phyloP scores from a whole-genome alignment of 2,888 invertebrate genomes.

The Tetramorium bicarinatum region DNA sequence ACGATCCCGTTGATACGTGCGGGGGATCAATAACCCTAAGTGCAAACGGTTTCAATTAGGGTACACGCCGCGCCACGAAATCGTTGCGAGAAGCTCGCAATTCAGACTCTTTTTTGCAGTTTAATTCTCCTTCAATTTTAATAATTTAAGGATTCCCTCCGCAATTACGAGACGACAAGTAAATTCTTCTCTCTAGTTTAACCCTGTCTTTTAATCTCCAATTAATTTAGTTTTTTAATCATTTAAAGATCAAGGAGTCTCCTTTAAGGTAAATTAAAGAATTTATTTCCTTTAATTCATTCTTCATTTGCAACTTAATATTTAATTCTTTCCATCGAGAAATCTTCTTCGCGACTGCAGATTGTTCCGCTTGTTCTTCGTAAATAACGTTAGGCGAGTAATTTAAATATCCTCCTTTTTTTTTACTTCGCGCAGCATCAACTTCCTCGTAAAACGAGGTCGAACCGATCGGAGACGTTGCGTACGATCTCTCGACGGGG shows the following conservation, averaged over 20 bases:
- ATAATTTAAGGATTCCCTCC: background rate
- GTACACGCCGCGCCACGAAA: background rate
- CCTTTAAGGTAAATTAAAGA: background rate
- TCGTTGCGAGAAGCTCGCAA: background rate
- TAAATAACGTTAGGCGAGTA: background rate
- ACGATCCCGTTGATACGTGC: conserved; percentile 58
- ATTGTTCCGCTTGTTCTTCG: background rate
- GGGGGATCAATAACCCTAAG: conserved; percentile 54
- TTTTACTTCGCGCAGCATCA: conserved; percentile 13
- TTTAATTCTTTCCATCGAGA: background rate
- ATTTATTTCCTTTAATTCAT: background rate
- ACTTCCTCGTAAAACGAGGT: conserved; percentile 8
- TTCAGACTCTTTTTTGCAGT: background rate
- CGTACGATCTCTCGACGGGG: conserved; percentile 20
- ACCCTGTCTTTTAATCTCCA: background rate
- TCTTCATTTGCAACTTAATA: background rate
- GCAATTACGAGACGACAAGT: too few relatives aligned
- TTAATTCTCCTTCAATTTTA: background rate
- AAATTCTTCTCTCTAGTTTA: background rate
- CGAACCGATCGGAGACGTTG: conserved; percentile 22
- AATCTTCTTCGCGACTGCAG: background rate
- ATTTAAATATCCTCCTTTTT: conserved; percentile 46
- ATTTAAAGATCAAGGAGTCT: background rate
- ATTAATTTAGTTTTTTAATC: background rate
- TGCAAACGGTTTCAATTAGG: conserved; percentile 51